These are phyloP conservation scores for Helicoverpa armigera DNA, from an alignment of 1,140 invertebrate species.

Conservation along the genomic window DNA sequence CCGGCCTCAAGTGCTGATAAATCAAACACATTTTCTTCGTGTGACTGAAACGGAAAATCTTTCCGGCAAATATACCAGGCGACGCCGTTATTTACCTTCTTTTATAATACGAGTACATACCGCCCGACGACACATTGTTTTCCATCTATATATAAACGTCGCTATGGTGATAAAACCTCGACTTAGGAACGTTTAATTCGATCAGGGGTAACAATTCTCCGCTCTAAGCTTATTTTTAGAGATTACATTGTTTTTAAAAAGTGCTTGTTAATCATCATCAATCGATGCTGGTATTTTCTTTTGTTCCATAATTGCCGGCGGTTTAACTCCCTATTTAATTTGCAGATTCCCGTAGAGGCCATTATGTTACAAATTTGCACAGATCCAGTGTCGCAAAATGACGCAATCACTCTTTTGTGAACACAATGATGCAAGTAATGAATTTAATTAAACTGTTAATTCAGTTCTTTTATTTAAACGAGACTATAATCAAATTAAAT, in stretches of 20 bases:
- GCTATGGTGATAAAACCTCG: slow-evolving; percentile 29
- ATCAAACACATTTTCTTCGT: slow-evolving; percentile 84
- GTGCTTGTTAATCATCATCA: slow-evolving; percentile 50
- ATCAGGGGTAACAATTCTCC: slow-evolving; percentile 4
- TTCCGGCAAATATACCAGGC: slow-evolving; percentile 77
- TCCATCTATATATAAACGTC: slow-evolving; percentile 33
- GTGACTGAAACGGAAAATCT: slow-evolving; percentile 79
- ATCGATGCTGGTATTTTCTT: slow-evolving; percentile 48
- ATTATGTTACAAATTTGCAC: slow-evolving; percentile 43
- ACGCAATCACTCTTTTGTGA: slow-evolving; percentile 53
- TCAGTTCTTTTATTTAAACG: slow-evolving; percentile 47
- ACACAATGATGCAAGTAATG: slow-evolving; percentile 52
- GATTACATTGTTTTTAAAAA: slow-evolving; percentile 25
- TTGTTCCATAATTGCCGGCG: slow-evolving; percentile 51
- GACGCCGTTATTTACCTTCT: slow-evolving; percentile 70
- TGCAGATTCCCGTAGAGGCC: slow-evolving; percentile 51
- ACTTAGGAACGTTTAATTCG: slow-evolving; percentile 25
- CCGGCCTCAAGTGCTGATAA: slow-evolving; percentile 85
- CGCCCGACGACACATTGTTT: slow-evolving; percentile 43
- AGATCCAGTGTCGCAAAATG: slow-evolving; percentile 44
- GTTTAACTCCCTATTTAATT: slow-evolving; percentile 54
- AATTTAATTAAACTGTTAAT: slow-evolving; percentile 56
- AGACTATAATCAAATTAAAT: slow-evolving; percentile 12
- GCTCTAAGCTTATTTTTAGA: slow-evolving; percentile 6
- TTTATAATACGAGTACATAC: slow-evolving; percentile 55